These are phyloP conservation scores for Dromococcyx pavoninus DNA, from an alignment of 2,797 vertebrate species.

Conservation along the genomic window DNA sequence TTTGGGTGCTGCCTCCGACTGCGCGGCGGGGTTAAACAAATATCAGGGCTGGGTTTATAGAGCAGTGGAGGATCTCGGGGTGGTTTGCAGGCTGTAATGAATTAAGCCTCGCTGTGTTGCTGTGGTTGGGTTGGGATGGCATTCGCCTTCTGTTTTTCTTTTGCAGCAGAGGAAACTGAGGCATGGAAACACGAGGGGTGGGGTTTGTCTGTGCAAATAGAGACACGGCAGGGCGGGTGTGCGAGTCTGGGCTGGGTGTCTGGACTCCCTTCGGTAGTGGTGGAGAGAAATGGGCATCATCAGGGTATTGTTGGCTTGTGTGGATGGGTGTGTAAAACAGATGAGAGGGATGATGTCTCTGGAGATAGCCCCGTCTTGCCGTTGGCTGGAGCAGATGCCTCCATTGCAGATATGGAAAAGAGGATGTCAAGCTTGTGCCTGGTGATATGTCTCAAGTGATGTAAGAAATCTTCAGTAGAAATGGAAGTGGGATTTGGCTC, in stretches of 20 bases:
- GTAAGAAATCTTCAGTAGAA: neutral
- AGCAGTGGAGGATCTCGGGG: neutral
- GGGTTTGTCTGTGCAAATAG: neutral
- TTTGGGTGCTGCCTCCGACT: constrained; percentile 5
- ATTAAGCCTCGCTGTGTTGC: neutral
- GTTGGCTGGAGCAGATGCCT: neutral
- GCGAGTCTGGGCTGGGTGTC: neutral
- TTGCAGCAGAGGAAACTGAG: neutral
- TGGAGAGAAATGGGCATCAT: neutral
- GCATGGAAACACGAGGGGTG: neutral
- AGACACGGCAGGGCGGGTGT: fast-evolving
- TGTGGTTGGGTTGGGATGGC: neutral
- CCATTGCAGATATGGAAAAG: neutral
- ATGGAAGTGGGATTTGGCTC: neutral
- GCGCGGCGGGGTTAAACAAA: neutral
- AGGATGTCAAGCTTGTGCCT: neutral
- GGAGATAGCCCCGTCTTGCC: fast-evolving
- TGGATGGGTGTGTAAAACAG: neutral
- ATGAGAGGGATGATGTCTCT: neutral
- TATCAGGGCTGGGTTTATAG: fast-evolving
- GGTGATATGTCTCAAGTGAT: neutral
- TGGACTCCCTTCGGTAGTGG: fast-evolving
- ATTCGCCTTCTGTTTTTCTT: neutral
- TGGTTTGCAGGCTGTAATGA: neutral
- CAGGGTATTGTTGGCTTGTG: fast-evolving